Evolutionary conservation across 2,113 vertebrate species (phyloP).

Genomic region (Oxyura jamaicensis): DNA sequence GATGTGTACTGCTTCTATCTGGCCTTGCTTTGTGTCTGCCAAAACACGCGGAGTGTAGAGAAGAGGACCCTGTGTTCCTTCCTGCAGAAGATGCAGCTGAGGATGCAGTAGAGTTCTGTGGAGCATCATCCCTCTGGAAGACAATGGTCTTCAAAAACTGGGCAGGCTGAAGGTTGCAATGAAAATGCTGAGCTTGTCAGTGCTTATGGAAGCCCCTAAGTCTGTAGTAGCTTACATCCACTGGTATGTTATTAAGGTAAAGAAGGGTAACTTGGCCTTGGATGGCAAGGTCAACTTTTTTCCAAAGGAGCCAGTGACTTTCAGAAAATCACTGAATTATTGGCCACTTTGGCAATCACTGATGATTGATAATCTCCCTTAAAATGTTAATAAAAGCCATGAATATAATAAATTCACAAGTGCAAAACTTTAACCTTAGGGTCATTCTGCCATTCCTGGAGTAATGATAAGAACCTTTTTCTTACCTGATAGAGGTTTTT

Average conservation of each 20-base stretch:
- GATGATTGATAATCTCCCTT: constrained; percentile 22
- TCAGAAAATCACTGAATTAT: constrained; percentile 24
- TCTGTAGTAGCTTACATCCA: not conserved
- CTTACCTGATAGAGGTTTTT: not conserved
- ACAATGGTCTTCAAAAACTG: not conserved
- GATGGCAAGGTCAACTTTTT: not conserved
- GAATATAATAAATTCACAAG: constrained; percentile 58
- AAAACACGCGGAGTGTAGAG: not conserved
- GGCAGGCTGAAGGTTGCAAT: not conserved
- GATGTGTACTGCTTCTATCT: not conserved
- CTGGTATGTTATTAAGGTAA: not conserved
- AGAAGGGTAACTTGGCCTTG: constrained; percentile 16
- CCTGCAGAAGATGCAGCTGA: not conserved
- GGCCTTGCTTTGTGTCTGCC: not conserved
- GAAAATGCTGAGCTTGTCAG: not conserved
- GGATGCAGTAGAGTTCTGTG: not conserved
- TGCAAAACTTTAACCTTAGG: constrained; percentile 47
- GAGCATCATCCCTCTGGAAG: not conserved
- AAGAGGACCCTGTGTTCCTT: not conserved
- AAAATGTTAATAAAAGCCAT: constrained; percentile 48
- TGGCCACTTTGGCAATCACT: constrained; percentile 28
- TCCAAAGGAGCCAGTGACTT: constrained; percentile 42
- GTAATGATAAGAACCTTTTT: not conserved
- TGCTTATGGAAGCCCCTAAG: not conserved
- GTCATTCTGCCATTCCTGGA: constrained; percentile 21